Evolutionary conservation across 1,140 invertebrate species (phyloP), one percentile per base, ranked within the genome.

Genomic region (Scaptodrosophila lebanonensis): DNA sequence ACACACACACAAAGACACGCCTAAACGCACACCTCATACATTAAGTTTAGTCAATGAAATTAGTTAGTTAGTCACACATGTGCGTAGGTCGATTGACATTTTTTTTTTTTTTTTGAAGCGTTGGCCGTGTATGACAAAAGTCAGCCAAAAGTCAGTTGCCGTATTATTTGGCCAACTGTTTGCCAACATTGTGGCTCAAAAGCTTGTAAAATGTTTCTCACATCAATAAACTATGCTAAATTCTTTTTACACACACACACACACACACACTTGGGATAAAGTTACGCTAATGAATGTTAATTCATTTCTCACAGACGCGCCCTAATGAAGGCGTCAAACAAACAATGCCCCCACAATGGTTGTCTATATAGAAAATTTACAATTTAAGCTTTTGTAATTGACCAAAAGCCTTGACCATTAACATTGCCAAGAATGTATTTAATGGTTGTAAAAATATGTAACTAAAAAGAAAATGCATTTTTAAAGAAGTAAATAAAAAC

Each of bases 211-310:
- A 8, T 32, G 48, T 49, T 64, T 67, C 60, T 67, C 64, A 64
- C 43, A 64, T 25, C 53, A 61, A 64, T 64, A 66, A 66, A 62
- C 15, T 32, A 56, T 56, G 62, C 27, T 39, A 40, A 61, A 45
- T 66, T 61, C 47, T 53, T 32, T 42, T 27, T 35, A 40, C 30
- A 30, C 36, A n/a, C n/a, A n/a, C n/a, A n/a, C n/a, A n/a, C n/a
- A n/a, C n/a, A n/a, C n/a, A n/a, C n/a, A n/a, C n/a, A n/a, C n/a
- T n/a, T n/a, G n/a, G n/a, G 39, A 53, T 44, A 49, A 49, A 39
- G 27, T 25, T 38, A 15, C 18, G 45, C 20, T 66, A 57, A 66
- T 66, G 17, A 58, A 66, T 63, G 58, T 29, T 66, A 62, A 66
- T 66, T 62, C 62, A 66, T 66, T 29, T 33, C 51, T 12, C 54